Base-by-base conservation (phyloP, 2,113 vertebrate species). In the Zingel zingel region DNA sequence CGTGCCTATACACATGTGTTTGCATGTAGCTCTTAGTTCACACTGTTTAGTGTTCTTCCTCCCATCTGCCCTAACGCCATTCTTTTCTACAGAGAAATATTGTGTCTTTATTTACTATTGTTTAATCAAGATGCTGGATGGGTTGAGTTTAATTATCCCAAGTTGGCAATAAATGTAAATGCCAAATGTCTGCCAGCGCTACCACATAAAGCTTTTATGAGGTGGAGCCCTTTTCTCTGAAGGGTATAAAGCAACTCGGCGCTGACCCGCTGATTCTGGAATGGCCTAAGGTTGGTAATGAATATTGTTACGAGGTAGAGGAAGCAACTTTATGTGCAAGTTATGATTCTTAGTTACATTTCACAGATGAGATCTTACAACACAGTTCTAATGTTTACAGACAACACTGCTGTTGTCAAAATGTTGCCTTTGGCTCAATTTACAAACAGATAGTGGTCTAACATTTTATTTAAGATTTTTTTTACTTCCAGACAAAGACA, bases 91-190 rank as follows among this genome's bases (percentile, higher is more conserved):
- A 56, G 64, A 83, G 74, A 90, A 88, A 89, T 78, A 86, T 73
- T 79, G 77, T 25, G 54, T 77, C 76, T 86, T 89, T 93, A 90
- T 94, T 93, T 91, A 89, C 91, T 74, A 74, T 88, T 91, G 79
- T 92, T 87, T 85, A 90, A 93, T 93, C 74, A 90, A 87, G 82
- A 90, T 79, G 83, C 83, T 69, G 78, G 81, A 85, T 59, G 81
- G 92, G 86, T 90, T 88, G 74, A 84, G 79, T 93, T 93, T 92
- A 93, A 94, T 94, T 94, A 94, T 94, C 89, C 92, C 84, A 48
- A 81, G 63, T 66, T 74, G 79, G 77, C 67, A 56, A 94, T 94
- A 86, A 92, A 93, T 89, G 90, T 84, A 92, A 93, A 93, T 92
- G 90, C 90, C 92, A 94, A 93, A 92, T 73, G 87, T 91, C 89